Evolutionary conservation across 2,888 invertebrate genomes (phyloP).

Genomic region (Mesoligia furuncula): DNA sequence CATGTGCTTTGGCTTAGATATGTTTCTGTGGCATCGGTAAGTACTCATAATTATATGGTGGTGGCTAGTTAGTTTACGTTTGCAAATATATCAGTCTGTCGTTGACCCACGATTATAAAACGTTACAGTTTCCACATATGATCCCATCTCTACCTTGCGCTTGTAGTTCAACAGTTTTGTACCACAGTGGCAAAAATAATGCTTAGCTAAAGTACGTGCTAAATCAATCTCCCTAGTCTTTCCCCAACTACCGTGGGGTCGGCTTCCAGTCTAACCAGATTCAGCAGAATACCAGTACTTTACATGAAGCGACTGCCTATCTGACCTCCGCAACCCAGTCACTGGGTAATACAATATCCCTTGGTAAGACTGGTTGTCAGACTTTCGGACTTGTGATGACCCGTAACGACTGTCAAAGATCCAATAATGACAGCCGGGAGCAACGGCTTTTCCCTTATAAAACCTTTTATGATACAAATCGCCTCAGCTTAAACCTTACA

Average conservation of each 20-base stretch:
- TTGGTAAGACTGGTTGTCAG: neutral
- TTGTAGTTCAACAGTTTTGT: neutral
- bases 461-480: neutral
- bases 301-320: neutral
- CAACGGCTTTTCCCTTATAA: no score
- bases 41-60: no score
- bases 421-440: neutral
- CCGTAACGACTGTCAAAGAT: neutral
- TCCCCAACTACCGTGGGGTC: neutral
- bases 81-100: no score
- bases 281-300: neutral
- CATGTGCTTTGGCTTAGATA: neutral
- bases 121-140: neutral
- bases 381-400: neutral
- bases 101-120: no score
- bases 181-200: neutral
- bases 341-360: neutral
- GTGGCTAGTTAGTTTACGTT: no score
- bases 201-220: neutral
- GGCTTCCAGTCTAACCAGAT: neutral
- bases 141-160: neutral
- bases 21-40: neutral
- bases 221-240: no score
- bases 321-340: neutral
- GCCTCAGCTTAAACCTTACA: slow-evolving; percentile 21